Base-by-base conservation (phyloP, 2,888 invertebrate species). In the Eulithis testata region DNA sequence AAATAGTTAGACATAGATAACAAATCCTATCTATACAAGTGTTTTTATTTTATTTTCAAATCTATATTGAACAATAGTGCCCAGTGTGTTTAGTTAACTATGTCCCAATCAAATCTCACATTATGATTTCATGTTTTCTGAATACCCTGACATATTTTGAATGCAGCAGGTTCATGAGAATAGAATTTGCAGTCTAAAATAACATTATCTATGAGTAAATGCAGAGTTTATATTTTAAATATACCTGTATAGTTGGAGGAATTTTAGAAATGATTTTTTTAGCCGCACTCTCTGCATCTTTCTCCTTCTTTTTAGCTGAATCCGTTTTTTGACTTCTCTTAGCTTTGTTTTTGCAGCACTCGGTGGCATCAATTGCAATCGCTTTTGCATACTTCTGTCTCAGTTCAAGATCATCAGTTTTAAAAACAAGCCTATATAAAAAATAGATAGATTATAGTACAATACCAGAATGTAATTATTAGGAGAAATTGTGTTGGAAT, bases 171-270 rank as follows among this genome's bases (percentile, higher is more conserved):
- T n/a, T n/a, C 3, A 6, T 31, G 31, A 31, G 31, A 31, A 31
- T 31, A 6, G 31, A 31, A 31, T 31, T 31, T 31, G 31, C 31
- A 5, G 31, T 31, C 31, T 31, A 31, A 31, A 21, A 21, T 21
- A 21, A 2, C 21, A 21, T 21, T 21, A 21, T 2, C 21, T 21
- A 21, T 21, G 21, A 21, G 31, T 31, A 31, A 31, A 31, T 31
- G 31, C 31, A 31, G 1, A 4, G 3, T 31, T 21, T 31, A 31
- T 31, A 31, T 5, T 31, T 5, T 5, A 31, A 31, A 31, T 5
- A 31, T 21, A 91, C 92, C 89, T 92, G 91, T 70, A 93, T 93
- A 59, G 89, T 87, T 47, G 91, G 82, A 31, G 89, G 86, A 66
- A 89, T 80, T 82, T 89, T 91, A 40, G 87, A 74, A 68, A 89